Evolutionary conservation across 2,888 invertebrate species (phyloP).

Genomic region (Apamea crenata): DNA sequence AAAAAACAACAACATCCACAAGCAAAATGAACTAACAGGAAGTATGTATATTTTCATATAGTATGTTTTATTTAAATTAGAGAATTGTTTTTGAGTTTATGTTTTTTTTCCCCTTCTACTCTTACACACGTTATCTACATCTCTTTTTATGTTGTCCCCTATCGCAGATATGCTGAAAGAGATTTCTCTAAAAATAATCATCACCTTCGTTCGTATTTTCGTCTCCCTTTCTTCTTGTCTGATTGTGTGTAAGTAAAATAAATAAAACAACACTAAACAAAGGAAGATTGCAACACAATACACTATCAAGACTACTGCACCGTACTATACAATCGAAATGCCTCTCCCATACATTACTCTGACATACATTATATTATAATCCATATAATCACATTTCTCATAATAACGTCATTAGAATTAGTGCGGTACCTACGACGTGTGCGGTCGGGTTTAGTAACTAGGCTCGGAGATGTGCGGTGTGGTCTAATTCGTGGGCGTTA

Average conservation of each 20-base stretch:
- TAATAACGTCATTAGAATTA: slow-evolving; percentile 90
- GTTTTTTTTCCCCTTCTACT: no score
- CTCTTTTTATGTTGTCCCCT: no score
- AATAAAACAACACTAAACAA: neutral
- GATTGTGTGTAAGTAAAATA: no score
- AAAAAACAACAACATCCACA: neutral
- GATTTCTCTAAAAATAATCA: no score
- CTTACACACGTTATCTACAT: no score
- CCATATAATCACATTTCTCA: slow-evolving; percentile 88
- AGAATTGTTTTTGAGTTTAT: no score
- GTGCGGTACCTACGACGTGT: slow-evolving; percentile 83
- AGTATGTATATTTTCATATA: no score
- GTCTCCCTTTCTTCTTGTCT: no score
- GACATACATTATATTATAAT: slow-evolving; percentile 89
- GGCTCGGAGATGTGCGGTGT: slow-evolving; percentile 45
- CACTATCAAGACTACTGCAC: slow-evolving; percentile 74
- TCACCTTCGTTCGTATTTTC: no score
- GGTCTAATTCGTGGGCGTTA: slow-evolving; percentile 27
- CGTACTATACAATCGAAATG: slow-evolving; percentile 73
- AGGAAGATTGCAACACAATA: slow-evolving; percentile 19
- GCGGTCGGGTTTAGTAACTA: slow-evolving; percentile 80
- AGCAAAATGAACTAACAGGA: neutral
- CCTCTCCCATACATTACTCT: slow-evolving; percentile 87
- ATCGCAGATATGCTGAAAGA: no score
- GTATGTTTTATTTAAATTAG: no score